phyloP scores from a whole-genome alignment of 2,888 invertebrate genomes.

The Diadegma fenestrale region DNA sequence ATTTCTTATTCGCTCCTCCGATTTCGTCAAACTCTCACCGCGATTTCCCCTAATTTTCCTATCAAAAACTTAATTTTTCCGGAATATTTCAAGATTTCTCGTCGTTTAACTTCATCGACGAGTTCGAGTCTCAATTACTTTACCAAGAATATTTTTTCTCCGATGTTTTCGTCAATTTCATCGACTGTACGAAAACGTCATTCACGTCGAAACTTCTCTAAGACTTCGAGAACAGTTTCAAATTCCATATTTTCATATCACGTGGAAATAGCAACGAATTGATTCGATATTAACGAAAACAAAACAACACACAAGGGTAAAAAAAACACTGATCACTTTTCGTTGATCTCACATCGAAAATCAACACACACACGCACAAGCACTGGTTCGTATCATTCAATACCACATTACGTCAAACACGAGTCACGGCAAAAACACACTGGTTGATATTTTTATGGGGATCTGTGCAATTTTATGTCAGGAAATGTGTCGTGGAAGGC shows the following conservation, averaged over 20 bases:
- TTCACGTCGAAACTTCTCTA: background rate
- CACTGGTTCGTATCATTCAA: conserved; percentile 38
- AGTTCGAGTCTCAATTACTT: background rate
- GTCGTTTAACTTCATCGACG: background rate
- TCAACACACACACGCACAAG: conserved; percentile 35
- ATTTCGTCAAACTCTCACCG: background rate
- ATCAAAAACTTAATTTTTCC: background rate
- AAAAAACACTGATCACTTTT: conserved; percentile 48
- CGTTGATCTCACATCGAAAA: conserved; percentile 18
- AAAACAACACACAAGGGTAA: background rate
- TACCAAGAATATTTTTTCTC: too few species aligned
- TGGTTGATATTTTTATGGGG: background rate
- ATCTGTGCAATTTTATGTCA: conserved; percentile 1
- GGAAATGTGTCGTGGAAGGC: background rate
- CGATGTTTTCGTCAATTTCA: background rate
- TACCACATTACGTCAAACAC: background rate
- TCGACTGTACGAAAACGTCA: background rate
- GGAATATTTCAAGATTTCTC: background rate
- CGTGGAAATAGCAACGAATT: background rate
- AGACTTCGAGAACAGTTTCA: background rate
- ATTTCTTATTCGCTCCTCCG: background rate
- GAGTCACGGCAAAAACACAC: conserved; percentile 5
- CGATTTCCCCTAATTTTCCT: background rate
- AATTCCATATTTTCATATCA: background rate
- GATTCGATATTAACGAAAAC: background rate